Conservation (phyloP, 2,113 vertebrate genomes). For the Turdus rufiventris region DNA sequence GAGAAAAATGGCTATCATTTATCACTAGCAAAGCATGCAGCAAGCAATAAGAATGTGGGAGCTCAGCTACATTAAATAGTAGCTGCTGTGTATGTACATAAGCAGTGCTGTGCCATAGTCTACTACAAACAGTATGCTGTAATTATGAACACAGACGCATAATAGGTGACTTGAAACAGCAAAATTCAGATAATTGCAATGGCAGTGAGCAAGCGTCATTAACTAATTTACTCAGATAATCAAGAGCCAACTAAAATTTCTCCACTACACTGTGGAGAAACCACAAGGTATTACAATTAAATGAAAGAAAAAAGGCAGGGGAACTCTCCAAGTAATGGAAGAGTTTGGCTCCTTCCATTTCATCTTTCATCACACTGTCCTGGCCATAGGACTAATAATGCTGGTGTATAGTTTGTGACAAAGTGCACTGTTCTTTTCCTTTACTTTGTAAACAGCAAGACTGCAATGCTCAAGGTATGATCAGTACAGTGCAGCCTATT, state of each 20-base stretch:
- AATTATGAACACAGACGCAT: neutral
- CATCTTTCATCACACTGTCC: neutral
- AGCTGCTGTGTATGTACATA: neutral
- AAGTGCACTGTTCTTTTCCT: neutral
- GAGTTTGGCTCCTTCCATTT: neutral
- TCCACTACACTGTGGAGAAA: neutral
- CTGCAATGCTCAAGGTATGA: neutral
- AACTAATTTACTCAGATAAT: neutral
- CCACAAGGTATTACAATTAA: neutral
- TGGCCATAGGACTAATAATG: neutral
- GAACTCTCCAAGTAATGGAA: neutral
- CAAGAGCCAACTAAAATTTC: neutral
- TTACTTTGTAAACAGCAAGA: neutral
- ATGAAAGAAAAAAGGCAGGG: neutral
- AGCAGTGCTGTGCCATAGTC: neutral
- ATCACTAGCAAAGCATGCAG: conserved; percentile 12
- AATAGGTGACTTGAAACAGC: neutral
- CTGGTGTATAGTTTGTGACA: neutral
- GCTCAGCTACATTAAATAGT: neutral
- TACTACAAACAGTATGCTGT: neutral
- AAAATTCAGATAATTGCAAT: neutral
- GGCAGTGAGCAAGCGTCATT: neutral
- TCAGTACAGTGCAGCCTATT: neutral
- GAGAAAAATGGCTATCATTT: conserved; percentile 29
- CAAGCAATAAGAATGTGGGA: neutral